Percentiles rank a stretch among this genome's conserved stretches.
phyloP scores from a whole-genome alignment of 2,113 vertebrate species.

The Trichomycterus rosablanca region DNA sequence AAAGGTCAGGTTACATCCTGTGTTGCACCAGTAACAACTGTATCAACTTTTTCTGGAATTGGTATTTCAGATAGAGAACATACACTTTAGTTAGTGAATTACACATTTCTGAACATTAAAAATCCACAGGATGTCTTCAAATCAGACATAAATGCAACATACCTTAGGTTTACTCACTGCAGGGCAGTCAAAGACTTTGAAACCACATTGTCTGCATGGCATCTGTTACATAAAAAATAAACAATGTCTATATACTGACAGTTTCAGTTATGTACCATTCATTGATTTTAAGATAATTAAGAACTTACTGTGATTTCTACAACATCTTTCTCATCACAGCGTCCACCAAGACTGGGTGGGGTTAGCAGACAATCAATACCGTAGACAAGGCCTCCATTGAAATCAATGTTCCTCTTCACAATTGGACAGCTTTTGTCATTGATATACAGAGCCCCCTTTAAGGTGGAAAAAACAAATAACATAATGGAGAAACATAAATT shows the following conservation, averaged over 20 bases:
- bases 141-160: constrained; percentile 6
- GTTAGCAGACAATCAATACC: constrained; percentile 86
- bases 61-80: no score
- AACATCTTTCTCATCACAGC: constrained; percentile 72
- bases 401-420: constrained; percentile 75
- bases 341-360: constrained; percentile 81
- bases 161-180: constrained; percentile 75
- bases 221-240: constrained; percentile 63
- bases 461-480: neutral
- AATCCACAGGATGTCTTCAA: neutral
- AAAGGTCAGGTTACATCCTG: no score
- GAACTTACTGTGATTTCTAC: constrained; percentile 68
- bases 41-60: no score
- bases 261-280: neutral
- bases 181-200: constrained; percentile 69
- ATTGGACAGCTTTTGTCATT: constrained; percentile 74
- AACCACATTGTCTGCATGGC: constrained; percentile 68
- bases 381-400: constrained; percentile 76
- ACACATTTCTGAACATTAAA: no score
- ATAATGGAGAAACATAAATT: no score
- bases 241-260: neutral
- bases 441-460: constrained; percentile 82
- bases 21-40: no score
- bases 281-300: no score
- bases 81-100: no score